Percentiles rank a stretch among this genome's conserved stretches.
Conservation (phyloP, 2,797 vertebrate species). For the Falco naumanni region DNA sequence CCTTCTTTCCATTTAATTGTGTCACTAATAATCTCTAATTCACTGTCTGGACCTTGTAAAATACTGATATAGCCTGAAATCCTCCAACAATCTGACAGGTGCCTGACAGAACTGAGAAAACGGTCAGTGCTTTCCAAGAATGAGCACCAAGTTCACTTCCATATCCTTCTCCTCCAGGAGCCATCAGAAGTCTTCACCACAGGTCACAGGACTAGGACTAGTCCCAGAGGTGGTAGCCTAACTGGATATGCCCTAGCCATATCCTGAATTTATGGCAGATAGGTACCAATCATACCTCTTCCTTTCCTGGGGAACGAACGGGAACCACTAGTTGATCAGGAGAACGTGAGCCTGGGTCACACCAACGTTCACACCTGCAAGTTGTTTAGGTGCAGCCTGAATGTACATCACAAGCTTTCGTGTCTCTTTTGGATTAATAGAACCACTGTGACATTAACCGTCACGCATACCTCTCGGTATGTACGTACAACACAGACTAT, state of each 20-base stretch:
- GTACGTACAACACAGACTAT: neutral
- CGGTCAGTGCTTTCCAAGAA: neutral
- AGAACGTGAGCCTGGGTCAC: neutral
- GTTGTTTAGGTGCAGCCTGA: neutral
- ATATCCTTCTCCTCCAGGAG: neutral
- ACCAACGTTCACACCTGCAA: fast-evolving
- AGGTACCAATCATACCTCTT: neutral
- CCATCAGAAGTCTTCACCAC: neutral
- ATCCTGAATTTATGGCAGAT: neutral
- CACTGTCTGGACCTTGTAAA: neutral
- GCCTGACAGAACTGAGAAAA: neutral
- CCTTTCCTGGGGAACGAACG: neutral
- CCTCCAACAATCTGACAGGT: neutral
- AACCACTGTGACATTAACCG: neutral
- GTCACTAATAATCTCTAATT: neutral
- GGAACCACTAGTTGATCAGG: neutral
- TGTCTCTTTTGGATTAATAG: neutral
- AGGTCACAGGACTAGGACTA: neutral
- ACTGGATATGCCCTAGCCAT: neutral
- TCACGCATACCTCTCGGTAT: neutral
- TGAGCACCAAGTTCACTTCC: neutral
- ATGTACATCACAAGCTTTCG: neutral
- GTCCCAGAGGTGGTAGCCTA: neutral
- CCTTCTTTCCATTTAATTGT: neutral
- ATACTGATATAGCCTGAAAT: neutral